Evolutionary conservation across 2,888 invertebrate genomes (phyloP).

Genomic region (Tachina lurida): DNA sequence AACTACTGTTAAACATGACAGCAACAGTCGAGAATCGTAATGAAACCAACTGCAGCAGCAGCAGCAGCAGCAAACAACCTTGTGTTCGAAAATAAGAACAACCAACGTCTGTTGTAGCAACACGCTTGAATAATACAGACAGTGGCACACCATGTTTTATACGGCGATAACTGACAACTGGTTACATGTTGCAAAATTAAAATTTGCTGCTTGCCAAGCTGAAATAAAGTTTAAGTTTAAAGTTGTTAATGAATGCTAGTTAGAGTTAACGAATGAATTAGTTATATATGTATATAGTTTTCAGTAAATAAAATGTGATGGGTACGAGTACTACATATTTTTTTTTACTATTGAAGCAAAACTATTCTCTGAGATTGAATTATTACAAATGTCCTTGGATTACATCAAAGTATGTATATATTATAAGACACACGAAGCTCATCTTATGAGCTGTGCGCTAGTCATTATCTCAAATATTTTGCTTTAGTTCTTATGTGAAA

Average conservation of each 20-base stretch:
- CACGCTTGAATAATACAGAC: conserved; percentile 8
- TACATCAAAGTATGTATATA: too few species aligned
- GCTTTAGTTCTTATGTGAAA: too few species aligned
- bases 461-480: too few species aligned
- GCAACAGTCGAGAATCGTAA: conserved; percentile 68
- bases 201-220: background rate
- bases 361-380: too few species aligned
- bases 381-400: too few species aligned
- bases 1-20: conserved; percentile 68
- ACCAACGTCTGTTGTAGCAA: background rate
- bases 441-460: too few species aligned
- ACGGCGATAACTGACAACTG: background rate
- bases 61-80: conserved; percentile 31
- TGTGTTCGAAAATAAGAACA: conserved; percentile 30
- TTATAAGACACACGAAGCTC: too few species aligned
- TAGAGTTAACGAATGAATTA: background rate
- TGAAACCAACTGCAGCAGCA: conserved; percentile 28
- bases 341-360: too few species aligned
- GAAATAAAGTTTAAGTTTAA: background rate
- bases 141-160: background rate
- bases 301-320: too few species aligned
- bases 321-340: too few species aligned
- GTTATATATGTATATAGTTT: background rate
- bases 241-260: background rate
- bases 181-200: conserved; percentile 22